These are phyloP conservation scores for Amphimallon solstitiale DNA, from an alignment of 2,888 invertebrate genomes.

Conservation along the genomic window DNA sequence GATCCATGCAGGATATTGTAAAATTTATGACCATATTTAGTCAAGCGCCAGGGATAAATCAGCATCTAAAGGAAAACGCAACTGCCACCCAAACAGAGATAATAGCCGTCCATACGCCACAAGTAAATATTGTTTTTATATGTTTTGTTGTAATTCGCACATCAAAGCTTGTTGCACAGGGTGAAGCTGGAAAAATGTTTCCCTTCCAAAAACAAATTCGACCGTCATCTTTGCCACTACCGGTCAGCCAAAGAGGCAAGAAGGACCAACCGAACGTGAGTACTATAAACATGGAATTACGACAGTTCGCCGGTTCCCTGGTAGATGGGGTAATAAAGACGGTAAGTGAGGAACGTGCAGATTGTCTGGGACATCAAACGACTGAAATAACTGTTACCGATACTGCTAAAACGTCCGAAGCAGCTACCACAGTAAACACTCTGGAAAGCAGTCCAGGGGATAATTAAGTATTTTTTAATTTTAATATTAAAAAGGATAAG, in stretches of 20 bases:
- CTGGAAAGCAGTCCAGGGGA: not conserved
- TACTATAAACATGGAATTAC: slow-evolving; percentile 52
- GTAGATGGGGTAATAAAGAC: slow-evolving; percentile 62
- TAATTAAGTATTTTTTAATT: slow-evolving; percentile 2
- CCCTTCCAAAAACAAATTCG: slow-evolving; percentile 62
- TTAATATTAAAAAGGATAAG: too few species aligned
- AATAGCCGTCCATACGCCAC: slow-evolving; percentile 80
- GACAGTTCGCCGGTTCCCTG: slow-evolving; percentile 60
- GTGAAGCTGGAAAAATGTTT: slow-evolving; percentile 60
- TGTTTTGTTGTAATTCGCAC: not conserved
- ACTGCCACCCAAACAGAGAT: slow-evolving; percentile 84
- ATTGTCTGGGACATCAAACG: slow-evolving; percentile 44
- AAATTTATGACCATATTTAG: slow-evolving; percentile 72
- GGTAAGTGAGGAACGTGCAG: slow-evolving; percentile 55
- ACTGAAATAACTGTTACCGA: slow-evolving; percentile 55
- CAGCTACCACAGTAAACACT: slow-evolving; percentile 8
- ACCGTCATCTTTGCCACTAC: slow-evolving; percentile 61
- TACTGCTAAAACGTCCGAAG: slow-evolving; percentile 42
- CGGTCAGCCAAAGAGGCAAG: slow-evolving; percentile 56
- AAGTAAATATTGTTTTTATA: slow-evolving; percentile 62
- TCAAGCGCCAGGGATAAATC: slow-evolving; percentile 54
- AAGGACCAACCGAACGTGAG: slow-evolving; percentile 45
- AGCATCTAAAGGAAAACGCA: slow-evolving; percentile 62
- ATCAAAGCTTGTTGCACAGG: slow-evolving; percentile 48
- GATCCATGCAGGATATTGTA: slow-evolving; percentile 81